Evolutionary conservation across 2,888 invertebrate species (phyloP).

Genomic region (Cancer borealis): DNA sequence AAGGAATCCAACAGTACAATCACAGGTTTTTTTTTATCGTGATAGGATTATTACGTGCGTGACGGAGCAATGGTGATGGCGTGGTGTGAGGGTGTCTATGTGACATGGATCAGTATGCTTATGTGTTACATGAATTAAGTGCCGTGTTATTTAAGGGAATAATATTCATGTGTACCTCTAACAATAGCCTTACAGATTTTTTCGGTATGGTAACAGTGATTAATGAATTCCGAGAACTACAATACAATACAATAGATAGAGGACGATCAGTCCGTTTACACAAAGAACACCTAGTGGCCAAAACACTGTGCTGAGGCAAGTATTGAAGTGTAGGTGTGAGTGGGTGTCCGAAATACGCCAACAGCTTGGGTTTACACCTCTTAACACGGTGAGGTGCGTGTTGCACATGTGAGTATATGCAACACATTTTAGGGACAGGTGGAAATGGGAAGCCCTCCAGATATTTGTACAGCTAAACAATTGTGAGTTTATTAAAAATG

Average conservation of each 20-base stretch:
- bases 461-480: not conserved
- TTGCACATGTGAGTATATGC: not conserved
- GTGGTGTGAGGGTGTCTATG: too few relatives aligned
- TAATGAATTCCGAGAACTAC: not conserved
- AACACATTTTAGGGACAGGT: not conserved
- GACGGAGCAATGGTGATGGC: not conserved
- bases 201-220: not conserved
- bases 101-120: not conserved
- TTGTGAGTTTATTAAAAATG: not conserved
- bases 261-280: not conserved
- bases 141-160: too few relatives aligned
- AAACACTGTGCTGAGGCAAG: not conserved
- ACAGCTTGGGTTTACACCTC: not conserved
- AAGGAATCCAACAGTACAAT: not conserved
- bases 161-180: too few relatives aligned
- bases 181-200: too few relatives aligned
- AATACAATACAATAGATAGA: not conserved
- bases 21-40: not conserved
- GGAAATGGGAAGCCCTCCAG: not conserved
- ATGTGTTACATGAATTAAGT: not conserved
- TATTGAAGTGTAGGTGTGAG: too few relatives aligned
- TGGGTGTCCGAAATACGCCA: too few relatives aligned
- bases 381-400: not conserved
- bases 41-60: not conserved
- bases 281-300: not conserved